Percentiles rank a stretch among this genome's conserved stretches.
These are phyloP conservation scores for Aphelenchoides avenae DNA, from an alignment of 1,140 invertebrate species.

Conservation along the genomic window DNA sequence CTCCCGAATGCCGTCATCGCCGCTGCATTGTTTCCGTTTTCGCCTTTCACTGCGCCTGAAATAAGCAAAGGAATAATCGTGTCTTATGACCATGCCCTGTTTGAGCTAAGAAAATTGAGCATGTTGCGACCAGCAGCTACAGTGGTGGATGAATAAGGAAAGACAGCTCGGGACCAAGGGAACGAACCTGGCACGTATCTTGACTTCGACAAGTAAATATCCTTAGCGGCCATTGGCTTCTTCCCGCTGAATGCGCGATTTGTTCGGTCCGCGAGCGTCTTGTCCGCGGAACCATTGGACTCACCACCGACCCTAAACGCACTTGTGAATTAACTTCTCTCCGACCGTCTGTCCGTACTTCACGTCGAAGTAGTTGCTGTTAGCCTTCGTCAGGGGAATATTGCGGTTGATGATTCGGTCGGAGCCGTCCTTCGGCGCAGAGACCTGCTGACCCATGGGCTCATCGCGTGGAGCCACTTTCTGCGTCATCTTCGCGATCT, in stretches of 20 bases:
- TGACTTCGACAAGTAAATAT: slow-evolving; percentile 71
- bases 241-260: slow-evolving; percentile 47
- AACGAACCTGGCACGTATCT: slow-evolving; percentile 68
- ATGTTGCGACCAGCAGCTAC: slow-evolving; percentile 12
- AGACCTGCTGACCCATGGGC: slow-evolving; percentile 3
- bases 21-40: slow-evolving; percentile 35
- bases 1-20: slow-evolving; percentile 13
- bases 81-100: slow-evolving; percentile 1
- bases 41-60: slow-evolving; percentile 32
- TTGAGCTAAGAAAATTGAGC: slow-evolving; percentile 11
- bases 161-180: slow-evolving; percentile 4
- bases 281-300: slow-evolving; percentile 1
- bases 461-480: slow-evolving; percentile 38
- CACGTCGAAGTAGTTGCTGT: neutral
- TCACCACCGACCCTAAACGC: slow-evolving; percentile 13
- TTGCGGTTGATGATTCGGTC: slow-evolving; percentile 42
- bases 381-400: slow-evolving; percentile 39
- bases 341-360: slow-evolving; percentile 13
- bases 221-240: slow-evolving; percentile 64
- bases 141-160: slow-evolving; percentile 15
- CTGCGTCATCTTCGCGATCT: slow-evolving; percentile 39
- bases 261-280: slow-evolving; percentile 51
- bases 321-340: slow-evolving; percentile 17
- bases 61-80: neutral
- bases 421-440: slow-evolving; percentile 36